Base-by-base conservation (phyloP, 2,113 vertebrate genomes). In the Pongo abelii region DNA sequence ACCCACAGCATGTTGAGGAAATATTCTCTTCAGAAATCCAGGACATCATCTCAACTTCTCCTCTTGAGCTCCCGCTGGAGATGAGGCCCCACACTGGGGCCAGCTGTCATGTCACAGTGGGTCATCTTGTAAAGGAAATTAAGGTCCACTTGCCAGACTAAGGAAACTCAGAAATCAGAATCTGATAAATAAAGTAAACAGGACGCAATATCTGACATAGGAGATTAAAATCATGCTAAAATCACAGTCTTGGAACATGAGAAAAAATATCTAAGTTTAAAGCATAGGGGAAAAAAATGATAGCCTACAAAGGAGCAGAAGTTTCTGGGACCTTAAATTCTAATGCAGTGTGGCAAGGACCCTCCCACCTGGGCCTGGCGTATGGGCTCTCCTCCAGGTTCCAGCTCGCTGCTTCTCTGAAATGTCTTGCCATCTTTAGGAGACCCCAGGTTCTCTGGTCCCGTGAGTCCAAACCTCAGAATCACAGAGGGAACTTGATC, bases 301-400 rank as follows among this genome's bases (percentile, higher is more conserved):
- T 5, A 88, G 8, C 38, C 10, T 35, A 22, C 16, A 46, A 83
- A 64, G 23, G 27, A n/a, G 10, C 43, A 52, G 46, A 27, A n/a
- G 22, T 48, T 59, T 30, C 46, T 87, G 67, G 84, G 20, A 75
- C 52, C 11, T 43, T 67, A 30, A 50, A 8, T 43, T 64, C 40
- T 27, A 27, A 8, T 1, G 8, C 79, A 55, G 35, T 74, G 13
- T 40, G 43, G 40, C 23, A 72, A 87, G 17, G 1, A 30, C 61
- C 43, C 59, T 43, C 4, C 50, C 32, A 17, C 11, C 70, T 10
- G 0, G 1, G 86, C 57, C 78, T 22, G 32, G 32, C 6, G 14
- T 13, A 17, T 11, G 4, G 67, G 14, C 30, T 40, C 3, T 6
- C 0, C 4, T n/a, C 79, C 1, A 0, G 4, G 30, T 4, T 25